Percentiles rank a stretch among this genome's conserved stretches.
These are phyloP conservation scores for Brachionus plicatilis DNA, from an alignment of 1,140 invertebrate species.

Conservation along the genomic window DNA sequence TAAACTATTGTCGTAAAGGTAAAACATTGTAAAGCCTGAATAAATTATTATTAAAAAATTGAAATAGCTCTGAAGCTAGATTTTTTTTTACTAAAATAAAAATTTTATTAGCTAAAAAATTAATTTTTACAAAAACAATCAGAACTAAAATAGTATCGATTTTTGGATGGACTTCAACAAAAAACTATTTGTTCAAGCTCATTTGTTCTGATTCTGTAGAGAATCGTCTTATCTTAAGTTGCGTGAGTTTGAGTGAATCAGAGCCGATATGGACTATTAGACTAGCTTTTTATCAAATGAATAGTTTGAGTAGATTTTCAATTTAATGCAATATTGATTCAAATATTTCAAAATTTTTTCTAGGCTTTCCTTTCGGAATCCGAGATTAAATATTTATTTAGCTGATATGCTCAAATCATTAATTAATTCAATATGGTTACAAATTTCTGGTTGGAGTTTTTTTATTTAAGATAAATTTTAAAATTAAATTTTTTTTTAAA, in stretches of 20 bases:
- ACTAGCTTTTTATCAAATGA: neutral
- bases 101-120: neutral
- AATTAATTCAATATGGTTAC: neutral
- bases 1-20: neutral
- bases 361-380: neutral
- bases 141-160: neutral
- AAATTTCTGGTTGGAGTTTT: neutral
- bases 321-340: neutral
- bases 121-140: neutral
- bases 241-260: neutral
- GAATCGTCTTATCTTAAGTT: neutral
- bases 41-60: neutral
- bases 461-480: no score
- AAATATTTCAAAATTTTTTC: neutral
- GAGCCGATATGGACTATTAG: neutral
- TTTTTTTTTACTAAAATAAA: neutral
- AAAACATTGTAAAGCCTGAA: neutral
- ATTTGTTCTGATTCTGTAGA: neutral
- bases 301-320: neutral
- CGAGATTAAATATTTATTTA: neutral
- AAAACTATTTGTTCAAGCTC: neutral
- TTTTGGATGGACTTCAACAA: neutral
- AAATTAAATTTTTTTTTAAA: neutral
- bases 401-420: neutral
- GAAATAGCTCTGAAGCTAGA: neutral